These are phyloP conservation scores for Chaetoderma sp. DNA, from an alignment of 2,888 invertebrate genomes.

Conservation along the genomic window DNA sequence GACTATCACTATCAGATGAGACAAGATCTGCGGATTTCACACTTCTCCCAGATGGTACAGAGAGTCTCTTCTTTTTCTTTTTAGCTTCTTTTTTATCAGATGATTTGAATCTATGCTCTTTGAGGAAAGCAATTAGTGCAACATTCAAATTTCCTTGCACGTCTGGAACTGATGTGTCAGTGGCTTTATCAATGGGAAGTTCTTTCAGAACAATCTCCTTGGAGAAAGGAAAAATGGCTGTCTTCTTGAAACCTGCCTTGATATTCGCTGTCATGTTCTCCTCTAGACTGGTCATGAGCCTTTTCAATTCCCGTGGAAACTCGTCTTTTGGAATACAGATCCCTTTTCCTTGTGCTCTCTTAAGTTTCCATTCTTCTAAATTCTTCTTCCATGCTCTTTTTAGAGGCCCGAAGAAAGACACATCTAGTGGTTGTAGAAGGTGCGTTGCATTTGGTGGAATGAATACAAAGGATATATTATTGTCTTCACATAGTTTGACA, in stretches of 20 bases:
- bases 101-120: too few species aligned
- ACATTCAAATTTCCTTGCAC: too few species aligned
- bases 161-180: too few species aligned
- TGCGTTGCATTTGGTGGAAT: not conserved
- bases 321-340: not conserved
- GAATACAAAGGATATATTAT: not conserved
- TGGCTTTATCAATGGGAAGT: too few species aligned
- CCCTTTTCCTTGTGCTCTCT: not conserved
- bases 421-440: not conserved
- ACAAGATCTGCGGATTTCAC: too few species aligned
- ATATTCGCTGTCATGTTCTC: too few species aligned
- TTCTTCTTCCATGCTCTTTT: not conserved
- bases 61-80: too few species aligned
- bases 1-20: too few species aligned
- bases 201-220: not conserved
- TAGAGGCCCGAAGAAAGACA: not conserved
- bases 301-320: not conserved
- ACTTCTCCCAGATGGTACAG: too few species aligned
- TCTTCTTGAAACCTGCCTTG: not conserved
- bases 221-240: not conserved
- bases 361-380: slow-evolving; percentile 2
- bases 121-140: too few species aligned
- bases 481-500: not conserved
- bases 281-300: too few species aligned
- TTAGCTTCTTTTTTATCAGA: too few species aligned